Evolutionary conservation across 1,140 invertebrate species (phyloP), one percentile per base, ranked within the genome.

Genomic region (Fragariocoptes setiger): DNA sequence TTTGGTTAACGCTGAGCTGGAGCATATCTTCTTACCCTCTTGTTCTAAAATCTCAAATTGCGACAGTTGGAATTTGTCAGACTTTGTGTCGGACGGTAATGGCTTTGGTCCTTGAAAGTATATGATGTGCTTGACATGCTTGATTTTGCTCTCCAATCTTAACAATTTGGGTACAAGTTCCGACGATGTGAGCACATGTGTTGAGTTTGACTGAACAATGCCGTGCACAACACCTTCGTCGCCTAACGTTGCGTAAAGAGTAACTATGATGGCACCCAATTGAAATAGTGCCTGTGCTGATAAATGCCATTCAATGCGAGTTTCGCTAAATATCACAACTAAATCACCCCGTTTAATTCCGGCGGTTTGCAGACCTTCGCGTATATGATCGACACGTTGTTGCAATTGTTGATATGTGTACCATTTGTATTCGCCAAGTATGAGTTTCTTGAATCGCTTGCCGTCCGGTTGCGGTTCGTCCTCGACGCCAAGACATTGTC

Each of bases 261-360:
- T 97, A 0, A 90, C 82, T 47, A 95, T 74, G 65, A 62, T 41
- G 2, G 44, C 42, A 31, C 49, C 51, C n/a, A 50, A 42, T 36
- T 49, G 25, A 21, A 51, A 47, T 21, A 45, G 44, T 1, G 48
- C 74, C 64, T 49, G 78, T 70, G 83, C 78, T 1, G 79, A 73
- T 22, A 94, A 69, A 68, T 95, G 74, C 90, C 90, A 99, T 63
- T 95, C 88, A 17, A 74, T 74, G 46, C 85, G 64, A 0, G 90
- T 97, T 62, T 99, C 90, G 0, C 86, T 80, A 61, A 92, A 95
- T 48, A 99, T 76, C 16, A 80, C 76, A 44, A 95, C 61, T 49
- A 77, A 80, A 39, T 68, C 59, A 5, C 64, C 63, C 1, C 70
- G 65, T 41, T 63, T 59, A 44, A 72, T 65, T 8, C 63, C 67